Evolutionary conservation across 1,140 invertebrate genomes (phyloP), one percentile per base, ranked within the genome.

Genomic region (Aphaenogaster floridana): DNA sequence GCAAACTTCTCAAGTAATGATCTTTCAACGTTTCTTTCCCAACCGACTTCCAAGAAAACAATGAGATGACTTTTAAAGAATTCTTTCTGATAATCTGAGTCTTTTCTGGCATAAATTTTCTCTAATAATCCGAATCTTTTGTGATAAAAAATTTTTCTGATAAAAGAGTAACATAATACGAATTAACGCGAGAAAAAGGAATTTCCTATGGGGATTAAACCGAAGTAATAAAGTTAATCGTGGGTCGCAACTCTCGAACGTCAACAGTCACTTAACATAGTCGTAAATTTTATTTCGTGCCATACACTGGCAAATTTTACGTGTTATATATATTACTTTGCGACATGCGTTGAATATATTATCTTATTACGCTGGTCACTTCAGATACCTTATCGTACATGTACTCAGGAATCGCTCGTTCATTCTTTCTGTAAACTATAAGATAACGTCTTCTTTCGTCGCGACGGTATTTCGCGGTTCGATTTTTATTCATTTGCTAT

Each of bases 231-330:
- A 54, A 42, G 52, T 36, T 28, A 57, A 64, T 77, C 5, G 36
- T 17, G 42, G 11, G 4, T 9, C 15, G 28, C 39, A 50, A 5
- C 2, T 28, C 42, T 68, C 63, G 52, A 81, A 13, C 50, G 63
- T 86, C 85, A 80, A 80, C 36, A 61, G 52, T 36, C 4, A 21
- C 57, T 86, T 50, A 13, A 86, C 50, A 48, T 50, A 39, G n/a
- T n/a, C 39, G 13, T 77, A 66, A 2, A 69, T 28, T 39, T 66
- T 66, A 86, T 34, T 69, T 86, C n/a, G 50, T 86, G 77, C n/a
- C 64, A 86, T 71, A 59, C 3, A 34, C 11, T 86, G 76, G 34
- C 21, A 17, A 79, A 54, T 50, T 86, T 57, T 68, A 79, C 17
- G n/a, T n/a, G 66, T 52, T n/a, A n/a, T 4, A 45, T 52, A 34